phyloP scores from a whole-genome alignment of 2,113 vertebrate genomes.

The Amblyopsis rosae region DNA sequence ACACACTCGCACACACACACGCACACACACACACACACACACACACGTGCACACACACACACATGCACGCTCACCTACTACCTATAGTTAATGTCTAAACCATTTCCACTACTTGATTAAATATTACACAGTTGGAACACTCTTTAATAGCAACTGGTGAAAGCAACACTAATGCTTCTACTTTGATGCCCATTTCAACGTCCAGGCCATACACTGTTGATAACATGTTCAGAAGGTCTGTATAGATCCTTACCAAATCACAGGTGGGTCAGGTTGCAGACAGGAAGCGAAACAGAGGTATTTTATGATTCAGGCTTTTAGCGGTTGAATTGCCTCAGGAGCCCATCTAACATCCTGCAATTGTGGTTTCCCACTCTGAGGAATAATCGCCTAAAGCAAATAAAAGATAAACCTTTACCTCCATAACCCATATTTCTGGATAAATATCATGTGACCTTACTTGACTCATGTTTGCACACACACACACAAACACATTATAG shows the following conservation, averaged over 20 bases:
- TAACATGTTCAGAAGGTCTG: too few relatives aligned
- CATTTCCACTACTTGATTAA: too few relatives aligned
- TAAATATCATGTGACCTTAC: not conserved
- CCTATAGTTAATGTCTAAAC: too few relatives aligned
- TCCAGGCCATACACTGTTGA: too few relatives aligned
- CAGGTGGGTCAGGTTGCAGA: not conserved
- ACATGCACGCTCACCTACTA: too few relatives aligned
- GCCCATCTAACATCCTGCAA: not conserved
- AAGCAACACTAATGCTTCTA: too few relatives aligned
- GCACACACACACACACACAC: too few relatives aligned
- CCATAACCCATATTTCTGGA: not conserved
- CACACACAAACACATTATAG: not conserved
- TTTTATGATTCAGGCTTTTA: not conserved
- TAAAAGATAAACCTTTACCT: not conserved
- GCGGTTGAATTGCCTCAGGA: not conserved
- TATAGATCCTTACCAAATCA: not conserved
- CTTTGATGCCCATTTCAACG: too few relatives aligned
- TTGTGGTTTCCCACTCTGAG: conserved; percentile 14
- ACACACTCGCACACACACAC: too few relatives aligned
- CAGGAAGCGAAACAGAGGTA: conserved; percentile 20
- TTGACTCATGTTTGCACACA: not conserved
- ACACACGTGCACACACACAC: too few relatives aligned
- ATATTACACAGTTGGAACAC: too few relatives aligned
- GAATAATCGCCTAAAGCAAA: conserved; percentile 1
- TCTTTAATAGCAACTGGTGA: too few relatives aligned